phyloP scores from a whole-genome alignment of 2,888 invertebrate genomes.

The Seira musarum region DNA sequence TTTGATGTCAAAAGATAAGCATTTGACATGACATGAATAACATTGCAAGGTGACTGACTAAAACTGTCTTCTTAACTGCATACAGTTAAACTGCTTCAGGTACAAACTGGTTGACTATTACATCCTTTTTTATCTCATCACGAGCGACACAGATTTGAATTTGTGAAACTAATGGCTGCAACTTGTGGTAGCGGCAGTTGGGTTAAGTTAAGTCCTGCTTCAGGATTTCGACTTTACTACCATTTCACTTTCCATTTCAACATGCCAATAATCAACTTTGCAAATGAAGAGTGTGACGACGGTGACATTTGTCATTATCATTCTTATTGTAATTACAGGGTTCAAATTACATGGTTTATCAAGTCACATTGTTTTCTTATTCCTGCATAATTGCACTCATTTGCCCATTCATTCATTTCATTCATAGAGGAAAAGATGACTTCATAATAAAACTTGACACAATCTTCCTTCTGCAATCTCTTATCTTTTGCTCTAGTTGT shows the following conservation, averaged over 20 bases:
- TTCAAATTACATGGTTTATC: background rate
- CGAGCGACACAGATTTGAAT: slow-evolving; percentile 1
- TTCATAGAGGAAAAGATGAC: slow-evolving; percentile 14
- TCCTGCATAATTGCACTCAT: too few relatives aligned
- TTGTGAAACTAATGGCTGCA: background rate
- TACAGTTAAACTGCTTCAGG: too few relatives aligned
- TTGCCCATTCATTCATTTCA: background rate
- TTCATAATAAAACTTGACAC: slow-evolving; percentile 43
- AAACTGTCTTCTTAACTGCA: too few relatives aligned
- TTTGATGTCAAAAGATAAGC: background rate
- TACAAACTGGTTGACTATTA: background rate
- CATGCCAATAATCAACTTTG: background rate
- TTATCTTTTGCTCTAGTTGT: slow-evolving; percentile 41
- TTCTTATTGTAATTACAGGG: background rate
- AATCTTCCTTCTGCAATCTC: slow-evolving; percentile 38
- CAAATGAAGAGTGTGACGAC: background rate
- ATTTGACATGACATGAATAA: background rate
- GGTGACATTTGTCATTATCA: slow-evolving; percentile 1
- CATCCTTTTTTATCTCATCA: background rate
- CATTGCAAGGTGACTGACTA: slow-evolving; percentile 1
- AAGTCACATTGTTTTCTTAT: background rate
- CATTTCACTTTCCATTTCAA: slow-evolving; percentile 10
- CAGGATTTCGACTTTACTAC: background rate
- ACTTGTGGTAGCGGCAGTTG: background rate
- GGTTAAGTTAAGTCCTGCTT: background rate